A percentile compares a stretch with the other conserved stretches of the same genome.
Evolutionary conservation across 2,888 invertebrate genomes (phyloP).

Genomic region (Mythimna albipuncta): DNA sequence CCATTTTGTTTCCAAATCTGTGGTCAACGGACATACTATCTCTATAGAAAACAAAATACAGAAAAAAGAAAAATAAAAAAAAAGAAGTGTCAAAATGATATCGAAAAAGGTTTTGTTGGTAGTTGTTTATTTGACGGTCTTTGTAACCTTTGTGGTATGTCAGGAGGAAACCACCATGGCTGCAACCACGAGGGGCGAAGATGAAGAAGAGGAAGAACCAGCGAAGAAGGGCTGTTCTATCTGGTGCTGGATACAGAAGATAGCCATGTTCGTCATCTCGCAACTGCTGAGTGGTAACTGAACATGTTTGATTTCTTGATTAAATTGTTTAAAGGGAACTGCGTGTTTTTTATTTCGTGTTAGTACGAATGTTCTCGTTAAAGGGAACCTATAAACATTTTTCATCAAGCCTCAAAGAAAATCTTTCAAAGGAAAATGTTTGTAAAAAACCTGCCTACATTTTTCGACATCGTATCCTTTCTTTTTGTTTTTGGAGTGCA

Average conservation of each 20-base stretch:
- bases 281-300: constrained; percentile 83
- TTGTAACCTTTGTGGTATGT: constrained; percentile 73
- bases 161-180: constrained; percentile 81
- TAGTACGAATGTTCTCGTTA: neutral
- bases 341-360: constrained; percentile 5
- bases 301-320: constrained; percentile 36
- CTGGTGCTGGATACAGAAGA: constrained; percentile 90
- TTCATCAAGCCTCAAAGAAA: neutral
- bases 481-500: neutral
- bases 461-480: neutral
- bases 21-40: constrained; percentile 18
- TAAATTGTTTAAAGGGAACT: constrained; percentile 38
- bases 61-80: constrained; percentile 19
- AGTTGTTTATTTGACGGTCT: constrained; percentile 67
- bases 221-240: constrained; percentile 85
- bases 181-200: constrained; percentile 74
- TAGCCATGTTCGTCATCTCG: constrained; percentile 87
- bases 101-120: constrained; percentile 67
- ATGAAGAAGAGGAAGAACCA: constrained; percentile 84
- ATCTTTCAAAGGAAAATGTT: neutral
- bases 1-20: constrained; percentile 38
- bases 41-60: constrained; percentile 18
- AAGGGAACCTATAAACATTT: neutral
- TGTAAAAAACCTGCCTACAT: neutral
- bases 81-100: constrained; percentile 55